phyloP scores from a whole-genome alignment of 2,113 vertebrate species.

The Platysternon megacephalum region DNA sequence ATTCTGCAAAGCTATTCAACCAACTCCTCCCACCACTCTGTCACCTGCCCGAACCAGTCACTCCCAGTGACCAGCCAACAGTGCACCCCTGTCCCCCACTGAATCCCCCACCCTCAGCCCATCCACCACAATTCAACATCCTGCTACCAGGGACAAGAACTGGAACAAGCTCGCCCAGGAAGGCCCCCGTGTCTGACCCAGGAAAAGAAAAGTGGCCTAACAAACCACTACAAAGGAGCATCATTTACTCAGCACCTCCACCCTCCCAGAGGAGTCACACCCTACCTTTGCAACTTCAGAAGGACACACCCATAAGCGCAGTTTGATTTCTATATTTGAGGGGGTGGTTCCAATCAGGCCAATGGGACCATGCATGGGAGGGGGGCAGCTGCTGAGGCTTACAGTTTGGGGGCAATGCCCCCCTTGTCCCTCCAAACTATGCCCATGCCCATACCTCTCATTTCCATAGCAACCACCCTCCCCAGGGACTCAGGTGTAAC shows the following conservation, averaged over 20 bases:
- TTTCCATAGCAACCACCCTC: not conserved
- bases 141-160: not conserved
- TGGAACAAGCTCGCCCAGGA: not conserved
- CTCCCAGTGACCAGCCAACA: not conserved
- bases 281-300: not conserved
- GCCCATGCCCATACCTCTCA: not conserved
- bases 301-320: not conserved
- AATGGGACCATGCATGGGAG: too few species aligned
- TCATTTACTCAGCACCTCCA: too few species aligned
- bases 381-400: too few species aligned
- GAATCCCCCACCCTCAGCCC: not conserved
- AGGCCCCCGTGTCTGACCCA: not conserved
- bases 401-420: too few species aligned
- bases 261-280: not conserved
- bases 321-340: too few species aligned
- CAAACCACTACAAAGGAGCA: not conserved
- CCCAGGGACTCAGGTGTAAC: not conserved
- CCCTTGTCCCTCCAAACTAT: too few species aligned
- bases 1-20: not conserved
- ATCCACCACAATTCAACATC: not conserved
- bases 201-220: not conserved
- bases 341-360: too few species aligned
- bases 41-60: not conserved
- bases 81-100: not conserved
- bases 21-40: not conserved